Evolutionary conservation across 2,113 vertebrate genomes (phyloP).

Genomic region (Lucifuga dentata): DNA sequence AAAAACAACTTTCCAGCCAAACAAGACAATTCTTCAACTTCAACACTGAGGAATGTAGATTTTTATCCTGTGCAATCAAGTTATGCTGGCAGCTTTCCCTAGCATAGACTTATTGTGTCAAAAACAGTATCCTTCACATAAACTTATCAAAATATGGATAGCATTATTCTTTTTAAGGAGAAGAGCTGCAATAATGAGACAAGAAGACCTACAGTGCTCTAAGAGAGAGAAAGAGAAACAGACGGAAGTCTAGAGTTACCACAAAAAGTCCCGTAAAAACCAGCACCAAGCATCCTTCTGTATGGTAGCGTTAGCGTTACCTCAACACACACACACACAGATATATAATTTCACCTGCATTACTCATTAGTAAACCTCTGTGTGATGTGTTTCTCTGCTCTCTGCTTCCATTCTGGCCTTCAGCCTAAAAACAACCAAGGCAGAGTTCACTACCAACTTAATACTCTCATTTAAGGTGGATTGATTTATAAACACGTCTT

Average conservation of each 20-base stretch:
- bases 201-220: conserved; percentile 37
- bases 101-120: conserved; percentile 21
- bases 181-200: conserved; percentile 30
- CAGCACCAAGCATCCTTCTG: conserved; percentile 39
- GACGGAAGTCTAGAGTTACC: conserved; percentile 56
- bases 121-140: conserved; percentile 21
- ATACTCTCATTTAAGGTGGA: conserved; percentile 4
- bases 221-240: conserved; percentile 48
- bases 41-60: conserved; percentile 40
- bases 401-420: conserved; percentile 13
- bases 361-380: conserved; percentile 39
- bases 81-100: conserved; percentile 39
- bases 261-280: conserved; percentile 62
- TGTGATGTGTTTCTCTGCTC: conserved; percentile 27
- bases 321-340: conserved; percentile 24
- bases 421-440: conserved; percentile 24
- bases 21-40: conserved; percentile 33
- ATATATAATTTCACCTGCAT: conserved; percentile 19
- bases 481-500: conserved; percentile 57
- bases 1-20: conserved; percentile 48
- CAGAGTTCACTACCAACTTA: conserved; percentile 26
- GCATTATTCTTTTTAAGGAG: conserved; percentile 24
- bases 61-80: conserved; percentile 54
- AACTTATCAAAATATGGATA: conserved; percentile 14
- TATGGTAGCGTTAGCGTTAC: conserved; percentile 17